phyloP scores from a whole-genome alignment of 2,888 invertebrate genomes.

The Ligdia adustata region DNA sequence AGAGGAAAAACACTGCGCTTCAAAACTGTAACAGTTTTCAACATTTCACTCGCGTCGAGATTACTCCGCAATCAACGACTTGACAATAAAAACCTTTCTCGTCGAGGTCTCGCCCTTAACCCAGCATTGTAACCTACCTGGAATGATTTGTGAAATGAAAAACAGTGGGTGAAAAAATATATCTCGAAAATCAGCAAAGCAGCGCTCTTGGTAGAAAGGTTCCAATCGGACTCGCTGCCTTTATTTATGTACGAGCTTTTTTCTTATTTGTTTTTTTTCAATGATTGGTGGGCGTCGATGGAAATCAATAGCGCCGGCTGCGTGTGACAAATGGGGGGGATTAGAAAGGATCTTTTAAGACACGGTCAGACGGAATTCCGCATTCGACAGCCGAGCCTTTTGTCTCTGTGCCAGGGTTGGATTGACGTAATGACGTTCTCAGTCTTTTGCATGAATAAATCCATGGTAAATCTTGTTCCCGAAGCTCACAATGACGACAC shows the following conservation, averaged over 20 bases:
- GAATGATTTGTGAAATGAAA: constrained; percentile 52
- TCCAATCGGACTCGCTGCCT: constrained; percentile 44
- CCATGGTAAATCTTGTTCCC: not conserved
- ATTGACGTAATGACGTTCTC: constrained; percentile 8
- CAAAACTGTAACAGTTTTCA: constrained; percentile 35
- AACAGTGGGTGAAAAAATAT: constrained; percentile 33
- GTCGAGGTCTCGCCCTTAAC: constrained; percentile 38
- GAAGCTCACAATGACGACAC: not conserved
- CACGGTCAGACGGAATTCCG: constrained; percentile 24
- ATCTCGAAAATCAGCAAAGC: constrained; percentile 37
- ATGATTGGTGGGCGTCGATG: constrained; percentile 26
- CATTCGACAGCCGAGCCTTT: constrained; percentile 10
- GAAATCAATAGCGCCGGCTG: constrained; percentile 43
- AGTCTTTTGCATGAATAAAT: constrained; percentile 1
- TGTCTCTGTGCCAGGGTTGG: constrained; percentile 8
- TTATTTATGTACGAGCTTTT: constrained; percentile 16
- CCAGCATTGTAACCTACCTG: constrained; percentile 21
- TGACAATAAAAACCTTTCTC: constrained; percentile 49
- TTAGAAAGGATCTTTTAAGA: constrained; percentile 26
- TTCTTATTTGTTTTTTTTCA: constrained; percentile 25
- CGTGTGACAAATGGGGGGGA: constrained; percentile 42
- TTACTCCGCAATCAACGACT: constrained; percentile 45
- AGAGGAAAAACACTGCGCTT: constrained; percentile 43
- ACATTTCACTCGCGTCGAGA: constrained; percentile 40
- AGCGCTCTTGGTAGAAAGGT: constrained; percentile 46